A percentile compares a stretch with the other conserved stretches of the same genome.
These are phyloP conservation scores for Silurus lanzhouensis DNA, from an alignment of 2,797 vertebrate species.

Conservation along the genomic window DNA sequence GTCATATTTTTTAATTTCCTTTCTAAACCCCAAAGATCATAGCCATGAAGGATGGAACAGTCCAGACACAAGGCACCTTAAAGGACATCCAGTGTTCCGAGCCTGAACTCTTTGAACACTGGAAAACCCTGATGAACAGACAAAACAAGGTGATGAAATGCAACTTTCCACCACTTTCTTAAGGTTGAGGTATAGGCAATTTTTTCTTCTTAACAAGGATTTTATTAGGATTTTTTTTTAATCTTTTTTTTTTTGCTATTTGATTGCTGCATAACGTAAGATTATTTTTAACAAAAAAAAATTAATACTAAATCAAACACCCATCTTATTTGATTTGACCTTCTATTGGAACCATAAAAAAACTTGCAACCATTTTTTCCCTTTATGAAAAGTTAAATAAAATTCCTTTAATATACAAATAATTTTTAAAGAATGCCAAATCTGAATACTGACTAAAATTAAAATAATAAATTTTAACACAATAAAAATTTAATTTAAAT, in stretches of 20 bases:
- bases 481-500: too few species aligned
- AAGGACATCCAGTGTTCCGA: conserved; percentile 95
- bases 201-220: too few species aligned
- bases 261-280: neutral
- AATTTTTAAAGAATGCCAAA: too few species aligned
- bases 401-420: neutral
- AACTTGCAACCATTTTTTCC: neutral
- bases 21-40: conserved; percentile 80
- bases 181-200: neutral
- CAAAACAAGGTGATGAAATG: conserved; percentile 90
- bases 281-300: neutral
- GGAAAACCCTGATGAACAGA: conserved; percentile 96
- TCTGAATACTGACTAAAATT: too few species aligned
- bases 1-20: neutral
- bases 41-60: conserved; percentile 95
- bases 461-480: too few species aligned
- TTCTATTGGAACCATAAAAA: neutral
- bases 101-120: conserved; percentile 92
- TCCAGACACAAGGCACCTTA: conserved; percentile 95
- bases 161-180: too few species aligned
- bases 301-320: neutral
- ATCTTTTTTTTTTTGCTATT: too few species aligned
- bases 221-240: too few species aligned
- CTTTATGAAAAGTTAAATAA: neutral
- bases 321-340: neutral